A percentile compares a stretch with the other conserved stretches of the same genome.
phyloP scores from a whole-genome alignment of 2,888 invertebrate genomes.

The Chrysopilus asiliformis region DNA sequence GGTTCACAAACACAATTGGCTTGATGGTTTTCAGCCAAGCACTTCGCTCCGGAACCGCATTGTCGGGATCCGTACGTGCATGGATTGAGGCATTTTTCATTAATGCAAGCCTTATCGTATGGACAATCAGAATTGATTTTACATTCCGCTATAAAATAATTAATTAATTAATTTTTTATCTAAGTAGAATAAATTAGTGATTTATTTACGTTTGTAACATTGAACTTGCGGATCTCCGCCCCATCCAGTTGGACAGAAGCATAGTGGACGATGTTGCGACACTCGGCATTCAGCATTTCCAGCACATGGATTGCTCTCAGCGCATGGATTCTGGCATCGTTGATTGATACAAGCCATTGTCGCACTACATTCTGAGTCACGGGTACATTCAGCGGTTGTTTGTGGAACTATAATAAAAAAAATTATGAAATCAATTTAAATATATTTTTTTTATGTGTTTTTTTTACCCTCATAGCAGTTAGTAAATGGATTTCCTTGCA shows the following conservation, averaged over 20 bases:
- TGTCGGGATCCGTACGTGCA: slow-evolving; percentile 49
- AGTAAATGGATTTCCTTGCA: slow-evolving; percentile 67
- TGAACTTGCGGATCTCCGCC: slow-evolving; percentile 76
- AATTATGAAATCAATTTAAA: no score
- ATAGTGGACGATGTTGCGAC: slow-evolving; percentile 63
- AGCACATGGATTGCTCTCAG: slow-evolving; percentile 64
- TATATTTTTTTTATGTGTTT: no score
- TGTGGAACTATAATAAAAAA: slow-evolving; percentile 38
- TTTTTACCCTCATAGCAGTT: slow-evolving; percentile 45
- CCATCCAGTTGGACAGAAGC: slow-evolving; percentile 72
- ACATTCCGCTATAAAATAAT: slow-evolving; percentile 54
- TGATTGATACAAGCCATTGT: slow-evolving; percentile 68
- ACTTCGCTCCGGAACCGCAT: slow-evolving; percentile 70
- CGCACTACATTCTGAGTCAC: slow-evolving; percentile 60
- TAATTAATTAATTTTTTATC: not conserved
- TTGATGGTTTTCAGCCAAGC: slow-evolving; percentile 58
- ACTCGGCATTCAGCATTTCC: slow-evolving; percentile 67
- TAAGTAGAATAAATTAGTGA: not conserved
- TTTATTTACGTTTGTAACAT: slow-evolving; percentile 73
- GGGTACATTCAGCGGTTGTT: slow-evolving; percentile 51
- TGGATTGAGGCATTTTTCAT: slow-evolving; percentile 67
- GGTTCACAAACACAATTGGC: slow-evolving; percentile 71
- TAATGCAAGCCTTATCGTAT: slow-evolving; percentile 66
- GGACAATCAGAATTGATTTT: slow-evolving; percentile 67
- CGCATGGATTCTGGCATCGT: slow-evolving; percentile 70